A percentile compares a stretch with the other conserved stretches of the same genome.
Evolutionary conservation across 2,888 invertebrate genomes (phyloP).

Genomic region (Spodoptera exigua): DNA sequence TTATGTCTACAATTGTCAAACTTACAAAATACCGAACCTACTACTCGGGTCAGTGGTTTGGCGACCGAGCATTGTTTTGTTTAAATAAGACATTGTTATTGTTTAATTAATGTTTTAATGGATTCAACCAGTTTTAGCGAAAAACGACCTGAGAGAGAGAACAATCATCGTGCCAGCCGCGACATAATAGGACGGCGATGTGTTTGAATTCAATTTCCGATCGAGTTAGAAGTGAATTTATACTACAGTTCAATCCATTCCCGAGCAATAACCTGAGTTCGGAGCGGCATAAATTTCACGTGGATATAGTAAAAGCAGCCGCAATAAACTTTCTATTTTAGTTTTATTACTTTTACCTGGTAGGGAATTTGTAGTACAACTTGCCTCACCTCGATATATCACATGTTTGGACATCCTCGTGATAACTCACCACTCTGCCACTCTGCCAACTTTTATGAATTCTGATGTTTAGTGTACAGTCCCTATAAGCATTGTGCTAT

Average conservation of each 20-base stretch:
- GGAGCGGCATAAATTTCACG: conserved; percentile 63
- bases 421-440: conserved; percentile 45
- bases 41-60: too few relatives aligned
- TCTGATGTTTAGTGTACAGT: conserved; percentile 40
- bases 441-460: conserved; percentile 41
- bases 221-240: conserved; percentile 59
- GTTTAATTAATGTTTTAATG: too few relatives aligned
- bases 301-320: conserved; percentile 66
- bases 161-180: conserved; percentile 19
- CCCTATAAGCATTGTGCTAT: conserved; percentile 21
- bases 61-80: too few relatives aligned
- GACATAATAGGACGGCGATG: conserved; percentile 35
- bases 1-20: too few relatives aligned
- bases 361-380: conserved; percentile 63
- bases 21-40: too few relatives aligned
- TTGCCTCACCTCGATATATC: conserved; percentile 52
- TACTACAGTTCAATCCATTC: conserved; percentile 63
- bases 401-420: conserved; percentile 40
- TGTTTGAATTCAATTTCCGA: conserved; percentile 62
- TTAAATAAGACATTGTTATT: too few relatives aligned
- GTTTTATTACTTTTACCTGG: conserved; percentile 66
- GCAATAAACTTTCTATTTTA: conserved; percentile 73
- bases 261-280: conserved; percentile 61
- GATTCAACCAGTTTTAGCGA: background rate
- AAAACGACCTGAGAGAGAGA: conserved; percentile 9